These are phyloP conservation scores for Pangasius macronema DNA, from an alignment of 2,797 vertebrate genomes.

Conservation along the genomic window DNA sequence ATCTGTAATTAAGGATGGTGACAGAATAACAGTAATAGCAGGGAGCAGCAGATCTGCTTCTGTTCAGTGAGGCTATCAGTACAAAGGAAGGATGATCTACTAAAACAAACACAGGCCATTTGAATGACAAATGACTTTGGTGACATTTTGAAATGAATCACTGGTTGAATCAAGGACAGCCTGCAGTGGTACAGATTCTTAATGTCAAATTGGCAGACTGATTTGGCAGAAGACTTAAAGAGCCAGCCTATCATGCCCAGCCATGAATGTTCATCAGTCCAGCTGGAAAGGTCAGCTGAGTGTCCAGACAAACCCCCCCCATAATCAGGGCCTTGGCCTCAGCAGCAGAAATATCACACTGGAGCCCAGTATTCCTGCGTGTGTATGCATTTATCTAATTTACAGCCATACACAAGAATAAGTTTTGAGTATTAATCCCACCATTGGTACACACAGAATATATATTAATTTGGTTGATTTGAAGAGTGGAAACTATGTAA, in stretches of 20 bases:
- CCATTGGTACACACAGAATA: not conserved
- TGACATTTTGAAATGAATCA: conserved; percentile 39
- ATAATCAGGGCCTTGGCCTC: conserved; percentile 23
- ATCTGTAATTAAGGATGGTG: not conserved
- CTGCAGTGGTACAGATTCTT: conserved; percentile 10
- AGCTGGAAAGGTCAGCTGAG: conserved; percentile 37
- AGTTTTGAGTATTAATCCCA: not conserved
- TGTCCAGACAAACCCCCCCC: not conserved
- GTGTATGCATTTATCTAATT: not conserved
- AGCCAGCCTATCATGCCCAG: conserved; percentile 21
- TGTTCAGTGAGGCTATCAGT: not conserved
- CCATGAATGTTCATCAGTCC: conserved; percentile 25
- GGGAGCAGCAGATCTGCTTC: not conserved
- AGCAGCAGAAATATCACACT: not conserved
- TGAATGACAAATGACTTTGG: conserved; percentile 38
- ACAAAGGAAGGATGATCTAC: not conserved
- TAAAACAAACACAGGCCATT: conserved; percentile 9
- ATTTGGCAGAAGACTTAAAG: conserved; percentile 15
- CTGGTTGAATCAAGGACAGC: conserved; percentile 9
- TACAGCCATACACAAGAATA: not conserved
- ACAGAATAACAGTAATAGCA: conserved; percentile 1
- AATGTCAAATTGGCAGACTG: conserved; percentile 33
- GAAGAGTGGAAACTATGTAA: not conserved
- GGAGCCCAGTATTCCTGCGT: not conserved
- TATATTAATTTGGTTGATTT: not conserved